Percentiles rank a stretch among this genome's conserved stretches.
Evolutionary conservation across 2,113 vertebrate species (phyloP).

Genomic region (Regulus satrapa): DNA sequence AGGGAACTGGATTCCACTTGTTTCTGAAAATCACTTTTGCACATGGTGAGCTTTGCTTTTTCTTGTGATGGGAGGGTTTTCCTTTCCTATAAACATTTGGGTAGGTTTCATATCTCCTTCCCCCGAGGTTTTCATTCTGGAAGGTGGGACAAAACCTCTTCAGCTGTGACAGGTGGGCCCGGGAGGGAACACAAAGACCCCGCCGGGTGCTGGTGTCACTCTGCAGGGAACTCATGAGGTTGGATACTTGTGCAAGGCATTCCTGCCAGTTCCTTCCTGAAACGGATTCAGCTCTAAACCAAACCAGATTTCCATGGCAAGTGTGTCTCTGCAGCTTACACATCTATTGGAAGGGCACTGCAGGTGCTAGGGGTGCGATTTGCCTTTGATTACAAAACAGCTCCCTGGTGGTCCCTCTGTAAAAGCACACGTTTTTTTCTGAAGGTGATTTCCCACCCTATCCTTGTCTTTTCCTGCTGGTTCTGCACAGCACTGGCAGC

Average conservation of each 20-base stretch:
- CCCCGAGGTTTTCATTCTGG: neutral
- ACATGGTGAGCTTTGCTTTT: conserved; percentile 41
- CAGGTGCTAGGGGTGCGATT: neutral
- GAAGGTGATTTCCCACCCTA: neutral
- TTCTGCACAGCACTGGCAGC: fast-evolving
- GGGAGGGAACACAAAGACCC: neutral
- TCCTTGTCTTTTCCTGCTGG: neutral
- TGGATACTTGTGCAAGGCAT: neutral
- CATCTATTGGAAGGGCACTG: neutral
- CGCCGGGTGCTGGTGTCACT: fast-evolving
- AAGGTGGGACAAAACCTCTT: conserved; percentile 18
- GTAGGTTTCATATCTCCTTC: conserved; percentile 15
- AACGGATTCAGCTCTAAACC: neutral
- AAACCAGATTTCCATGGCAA: neutral
- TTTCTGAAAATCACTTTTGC: conserved; percentile 71
- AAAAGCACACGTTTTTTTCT: neutral
- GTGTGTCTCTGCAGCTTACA: fast-evolving
- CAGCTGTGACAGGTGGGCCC: conserved; percentile 26
- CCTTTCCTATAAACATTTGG: neutral
- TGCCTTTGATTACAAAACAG: neutral
- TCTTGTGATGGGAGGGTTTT: neutral
- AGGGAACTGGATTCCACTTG: conserved; percentile 74
- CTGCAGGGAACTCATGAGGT: neutral
- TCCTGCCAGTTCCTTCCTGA: neutral
- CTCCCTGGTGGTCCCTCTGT: neutral